phyloP scores from a whole-genome alignment of 2,888 invertebrate species.

The Nasonia oneida region DNA sequence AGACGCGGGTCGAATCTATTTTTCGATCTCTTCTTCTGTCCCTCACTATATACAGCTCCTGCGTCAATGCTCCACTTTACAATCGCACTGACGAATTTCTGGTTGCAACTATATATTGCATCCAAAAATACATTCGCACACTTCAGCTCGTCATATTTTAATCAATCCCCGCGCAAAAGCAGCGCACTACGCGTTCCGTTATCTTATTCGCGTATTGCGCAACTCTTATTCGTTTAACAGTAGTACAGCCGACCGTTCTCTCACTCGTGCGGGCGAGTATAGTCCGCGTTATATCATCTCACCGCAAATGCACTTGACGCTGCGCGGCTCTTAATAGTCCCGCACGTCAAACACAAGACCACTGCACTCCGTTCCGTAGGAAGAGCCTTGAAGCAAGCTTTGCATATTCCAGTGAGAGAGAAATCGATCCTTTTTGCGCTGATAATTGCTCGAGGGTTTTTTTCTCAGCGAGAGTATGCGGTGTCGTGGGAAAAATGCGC shows the following conservation, averaged over 20 bases:
- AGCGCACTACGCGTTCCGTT: not conserved
- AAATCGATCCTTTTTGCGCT: not conserved
- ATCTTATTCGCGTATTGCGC: slow-evolving; percentile 20
- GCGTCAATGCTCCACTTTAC: slow-evolving; percentile 20
- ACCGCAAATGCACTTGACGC: slow-evolving; percentile 43
- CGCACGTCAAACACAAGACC: slow-evolving; percentile 39
- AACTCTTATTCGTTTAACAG: slow-evolving; percentile 9
- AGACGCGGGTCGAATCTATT: slow-evolving; percentile 30
- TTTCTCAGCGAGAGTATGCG: not conserved
- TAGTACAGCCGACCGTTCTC: not conserved
- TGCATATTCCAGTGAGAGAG: slow-evolving; percentile 6
- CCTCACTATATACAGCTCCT: not conserved
- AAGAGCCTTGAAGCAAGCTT: not conserved
- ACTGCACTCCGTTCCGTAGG: not conserved
- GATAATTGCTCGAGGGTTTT: not conserved
- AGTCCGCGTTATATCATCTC: slow-evolving; percentile 16
- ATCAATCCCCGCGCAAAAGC: not conserved
- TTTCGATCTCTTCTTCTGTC: slow-evolving; percentile 1
- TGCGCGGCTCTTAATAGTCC: slow-evolving; percentile 33
- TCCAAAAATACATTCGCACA: not conserved
- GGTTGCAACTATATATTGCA: not conserved
- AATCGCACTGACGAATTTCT: not conserved
- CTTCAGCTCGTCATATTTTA: not conserved
- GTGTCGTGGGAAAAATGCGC: slow-evolving; percentile 3
- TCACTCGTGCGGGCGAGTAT: not conserved